Evolutionary conservation across 2,113 vertebrate genomes (phyloP).

Genomic region (Lucifuga dentata): DNA sequence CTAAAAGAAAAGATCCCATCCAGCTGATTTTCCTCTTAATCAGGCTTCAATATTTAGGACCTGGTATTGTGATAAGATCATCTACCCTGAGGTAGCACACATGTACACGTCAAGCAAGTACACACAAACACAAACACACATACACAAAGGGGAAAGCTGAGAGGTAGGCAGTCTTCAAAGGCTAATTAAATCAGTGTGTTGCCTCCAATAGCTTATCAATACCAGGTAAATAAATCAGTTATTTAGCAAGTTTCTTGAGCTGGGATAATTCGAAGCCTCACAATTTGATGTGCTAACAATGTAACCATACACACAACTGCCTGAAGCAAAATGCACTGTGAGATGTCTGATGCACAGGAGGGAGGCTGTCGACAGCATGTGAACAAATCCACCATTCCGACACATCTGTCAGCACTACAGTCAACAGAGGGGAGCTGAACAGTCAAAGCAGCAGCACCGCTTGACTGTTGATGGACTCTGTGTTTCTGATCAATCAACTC

Average conservation of each 20-base stretch:
- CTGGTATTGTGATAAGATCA: constrained; percentile 35
- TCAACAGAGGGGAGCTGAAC: constrained; percentile 66
- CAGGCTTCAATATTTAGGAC: constrained; percentile 53
- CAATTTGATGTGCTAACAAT: constrained; percentile 40
- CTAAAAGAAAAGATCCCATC: constrained; percentile 14
- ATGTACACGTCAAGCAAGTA: too few relatives aligned
- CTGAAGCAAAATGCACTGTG: constrained; percentile 66
- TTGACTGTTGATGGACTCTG: constrained; percentile 66
- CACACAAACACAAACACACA: constrained; percentile 18
- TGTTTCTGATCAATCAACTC: constrained; percentile 52
- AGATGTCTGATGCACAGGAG: constrained; percentile 69
- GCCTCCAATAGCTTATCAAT: constrained; percentile 69
- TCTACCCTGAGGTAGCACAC: constrained; percentile 20
- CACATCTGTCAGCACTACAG: constrained; percentile 71
- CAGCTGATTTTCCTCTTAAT: constrained; percentile 25
- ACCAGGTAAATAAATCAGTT: constrained; percentile 69
- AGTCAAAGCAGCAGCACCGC: constrained; percentile 58
- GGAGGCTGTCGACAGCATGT: constrained; percentile 67
- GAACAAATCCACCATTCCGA: constrained; percentile 70
- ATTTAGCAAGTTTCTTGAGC: constrained; percentile 59
- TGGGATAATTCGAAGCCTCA: constrained; percentile 52
- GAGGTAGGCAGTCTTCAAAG: constrained; percentile 52
- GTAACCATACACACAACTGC: constrained; percentile 46
- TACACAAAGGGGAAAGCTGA: constrained; percentile 26
- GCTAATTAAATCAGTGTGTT: constrained; percentile 71